These are phyloP conservation scores for Cinclus cinclus DNA, from an alignment of 2,113 vertebrate genomes.

Conservation along the genomic window DNA sequence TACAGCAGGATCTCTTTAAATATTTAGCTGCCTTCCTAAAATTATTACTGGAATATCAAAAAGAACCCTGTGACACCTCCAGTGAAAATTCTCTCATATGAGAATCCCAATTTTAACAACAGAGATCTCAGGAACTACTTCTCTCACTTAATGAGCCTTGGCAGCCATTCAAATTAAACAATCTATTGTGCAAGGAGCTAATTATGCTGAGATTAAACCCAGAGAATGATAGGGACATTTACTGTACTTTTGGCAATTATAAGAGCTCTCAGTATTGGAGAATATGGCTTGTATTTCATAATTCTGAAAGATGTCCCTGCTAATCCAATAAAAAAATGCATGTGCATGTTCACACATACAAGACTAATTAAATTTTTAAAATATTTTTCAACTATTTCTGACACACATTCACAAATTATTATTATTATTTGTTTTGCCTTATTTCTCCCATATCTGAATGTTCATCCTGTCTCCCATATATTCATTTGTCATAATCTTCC, in stretches of 20 bases:
- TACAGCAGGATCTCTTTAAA: constrained; percentile 9
- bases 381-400: not conserved
- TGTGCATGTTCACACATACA: not conserved
- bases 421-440: constrained; percentile 41
- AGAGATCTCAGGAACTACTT: constrained; percentile 75
- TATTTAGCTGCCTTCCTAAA: constrained; percentile 49
- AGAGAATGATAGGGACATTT: constrained; percentile 73
- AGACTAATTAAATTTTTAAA: constrained; percentile 33
- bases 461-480: not conserved
- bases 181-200: constrained; percentile 79
- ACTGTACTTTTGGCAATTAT: constrained; percentile 72
- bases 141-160: constrained; percentile 76
- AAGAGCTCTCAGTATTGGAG: constrained; percentile 51
- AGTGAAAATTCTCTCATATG: constrained; percentile 39
- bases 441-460: not conserved
- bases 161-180: constrained; percentile 80
- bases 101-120: constrained; percentile 67
- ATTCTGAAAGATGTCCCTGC: constrained; percentile 54
- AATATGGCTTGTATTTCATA: constrained; percentile 66
- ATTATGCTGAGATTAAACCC: constrained; percentile 77
- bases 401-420: constrained; percentile 19
- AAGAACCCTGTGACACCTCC: constrained; percentile 41
- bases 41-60: constrained; percentile 43
- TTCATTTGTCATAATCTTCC: not conserved
- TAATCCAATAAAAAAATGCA: constrained; percentile 57